Evolutionary conservation across 2,888 invertebrate genomes (phyloP), one percentile per base, ranked within the genome.

Genomic region (Rugalucina vietnamica): DNA sequence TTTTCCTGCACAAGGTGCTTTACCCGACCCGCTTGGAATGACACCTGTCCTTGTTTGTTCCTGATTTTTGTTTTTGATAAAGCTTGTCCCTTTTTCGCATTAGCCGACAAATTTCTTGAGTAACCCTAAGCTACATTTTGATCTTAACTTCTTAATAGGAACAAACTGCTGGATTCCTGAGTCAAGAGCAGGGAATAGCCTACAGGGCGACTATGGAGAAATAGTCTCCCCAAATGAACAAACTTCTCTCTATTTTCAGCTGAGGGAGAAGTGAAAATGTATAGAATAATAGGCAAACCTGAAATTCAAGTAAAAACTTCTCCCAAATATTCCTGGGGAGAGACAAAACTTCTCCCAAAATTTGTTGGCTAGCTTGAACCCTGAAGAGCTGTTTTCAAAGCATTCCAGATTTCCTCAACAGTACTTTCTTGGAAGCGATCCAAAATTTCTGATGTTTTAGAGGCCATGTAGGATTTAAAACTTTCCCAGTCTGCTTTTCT

Each of bases 161-260:
- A 79, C 37, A 54, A 39, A 79, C 21, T 79, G 54, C 27, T 71
- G 21, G 36, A 79, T 72, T 21, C 79, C 79, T 57, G 18, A 10
- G 24, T 43, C 14, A n/a, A 79, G 37, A 57, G 37, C 54, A 24
- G n/a, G n/a, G n/a, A n/a, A n/a, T n/a, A n/a, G n/a, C n/a, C n/a
- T n/a, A n/a, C n/a, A n/a, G n/a, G n/a, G n/a, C n/a, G n/a, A n/a
- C n/a, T n/a, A n/a, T n/a, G n/a, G n/a, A n/a, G n/a, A n/a, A n/a
- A n/a, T n/a, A n/a, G n/a, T n/a, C n/a, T n/a, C n/a, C n/a, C n/a
- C n/a, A n/a, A n/a, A n/a, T n/a, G n/a, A n/a, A n/a, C n/a, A n/a
- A n/a, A n/a, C n/a, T n/a, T n/a, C n/a, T n/a, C n/a, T n/a, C n/a
- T n/a, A n/a, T n/a, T n/a, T n/a, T n/a, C n/a, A n/a, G n/a, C n/a